Evolutionary conservation across 1,140 invertebrate species (phyloP).

Genomic region (Zaprionus lachaisei): DNA sequence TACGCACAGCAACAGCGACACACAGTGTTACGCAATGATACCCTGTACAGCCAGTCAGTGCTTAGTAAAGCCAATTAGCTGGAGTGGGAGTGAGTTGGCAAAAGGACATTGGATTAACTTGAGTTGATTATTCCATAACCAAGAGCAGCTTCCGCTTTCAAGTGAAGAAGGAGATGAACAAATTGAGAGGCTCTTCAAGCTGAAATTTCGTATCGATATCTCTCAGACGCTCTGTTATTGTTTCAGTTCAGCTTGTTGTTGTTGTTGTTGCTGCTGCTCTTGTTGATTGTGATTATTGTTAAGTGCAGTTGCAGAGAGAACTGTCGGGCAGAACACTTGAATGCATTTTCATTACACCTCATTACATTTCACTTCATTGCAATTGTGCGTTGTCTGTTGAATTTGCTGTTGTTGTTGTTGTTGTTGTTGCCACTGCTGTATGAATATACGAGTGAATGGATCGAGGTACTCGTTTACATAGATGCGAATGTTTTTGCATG

Average conservation of each 20-base stretch:
- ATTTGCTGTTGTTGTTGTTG: conserved; percentile 13
- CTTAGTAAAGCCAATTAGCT: conserved; percentile 34
- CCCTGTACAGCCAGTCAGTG: background rate
- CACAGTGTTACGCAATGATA: background rate
- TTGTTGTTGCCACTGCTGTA: conserved; percentile 35
- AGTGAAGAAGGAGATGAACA: background rate
- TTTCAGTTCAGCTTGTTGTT: conserved; percentile 37
- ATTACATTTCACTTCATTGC: conserved; percentile 81
- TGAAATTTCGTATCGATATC: conserved; percentile 1
- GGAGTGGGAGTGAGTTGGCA: background rate
- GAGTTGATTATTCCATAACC: conserved; percentile 18
- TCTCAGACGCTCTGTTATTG: conserved; percentile 22
- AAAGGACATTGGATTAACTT: conserved; percentile 18
- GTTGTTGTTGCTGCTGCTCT: conserved; percentile 32
- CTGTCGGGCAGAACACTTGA: conserved; percentile 69
- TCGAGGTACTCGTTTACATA: conserved; percentile 66
- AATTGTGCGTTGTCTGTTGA: conserved; percentile 62
- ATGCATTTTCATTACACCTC: conserved; percentile 82
- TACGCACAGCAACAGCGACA: conserved; percentile 1
- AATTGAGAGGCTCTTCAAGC: conserved; percentile 7
- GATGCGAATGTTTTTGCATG: conserved; percentile 68
- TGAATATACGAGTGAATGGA: conserved; percentile 58
- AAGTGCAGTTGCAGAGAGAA: conserved; percentile 67
- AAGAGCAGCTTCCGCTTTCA: background rate
- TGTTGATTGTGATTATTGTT: conserved; percentile 66